phyloP scores from a whole-genome alignment of 2,113 vertebrate genomes.

The Acrocephalus kingi region DNA sequence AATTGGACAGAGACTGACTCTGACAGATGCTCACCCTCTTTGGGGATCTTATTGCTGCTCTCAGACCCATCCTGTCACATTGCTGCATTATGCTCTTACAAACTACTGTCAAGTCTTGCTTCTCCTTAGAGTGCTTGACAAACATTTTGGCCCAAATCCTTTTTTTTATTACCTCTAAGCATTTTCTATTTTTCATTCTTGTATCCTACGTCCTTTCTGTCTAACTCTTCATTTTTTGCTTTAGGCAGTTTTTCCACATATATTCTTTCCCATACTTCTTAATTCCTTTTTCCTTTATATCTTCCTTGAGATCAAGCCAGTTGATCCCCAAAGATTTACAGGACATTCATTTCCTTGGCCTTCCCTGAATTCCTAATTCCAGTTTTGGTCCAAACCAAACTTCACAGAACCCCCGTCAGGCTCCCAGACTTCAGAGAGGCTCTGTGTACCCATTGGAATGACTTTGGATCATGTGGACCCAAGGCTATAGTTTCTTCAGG shows the following conservation, averaged over 20 bases:
- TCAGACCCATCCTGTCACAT: background rate
- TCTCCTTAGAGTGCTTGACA: background rate
- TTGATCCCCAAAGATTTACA: background rate
- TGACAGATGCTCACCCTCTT: conserved; percentile 12
- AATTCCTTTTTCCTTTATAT: background rate
- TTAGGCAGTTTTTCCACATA: background rate
- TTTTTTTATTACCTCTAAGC: background rate
- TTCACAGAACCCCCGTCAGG: background rate
- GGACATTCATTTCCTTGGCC: background rate
- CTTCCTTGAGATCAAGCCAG: background rate
- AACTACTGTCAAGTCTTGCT: background rate
- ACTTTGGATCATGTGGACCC: background rate
- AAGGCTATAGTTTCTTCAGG: background rate
- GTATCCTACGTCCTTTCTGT: background rate
- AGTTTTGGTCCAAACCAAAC: background rate
- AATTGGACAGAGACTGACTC: conserved; percentile 42
- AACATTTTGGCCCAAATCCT: background rate
- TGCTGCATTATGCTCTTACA: background rate
- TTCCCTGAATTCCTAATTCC: background rate
- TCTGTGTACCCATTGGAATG: fast-evolving
- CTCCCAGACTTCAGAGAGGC: background rate
- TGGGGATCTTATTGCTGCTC: background rate
- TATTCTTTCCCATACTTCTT: background rate
- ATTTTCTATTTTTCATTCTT: background rate
- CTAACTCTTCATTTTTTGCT: background rate